A percentile compares a stretch with the other conserved stretches of the same genome.
Conservation (phyloP, 1,140 invertebrate species). For the Drosophila ambigua region DNA sequence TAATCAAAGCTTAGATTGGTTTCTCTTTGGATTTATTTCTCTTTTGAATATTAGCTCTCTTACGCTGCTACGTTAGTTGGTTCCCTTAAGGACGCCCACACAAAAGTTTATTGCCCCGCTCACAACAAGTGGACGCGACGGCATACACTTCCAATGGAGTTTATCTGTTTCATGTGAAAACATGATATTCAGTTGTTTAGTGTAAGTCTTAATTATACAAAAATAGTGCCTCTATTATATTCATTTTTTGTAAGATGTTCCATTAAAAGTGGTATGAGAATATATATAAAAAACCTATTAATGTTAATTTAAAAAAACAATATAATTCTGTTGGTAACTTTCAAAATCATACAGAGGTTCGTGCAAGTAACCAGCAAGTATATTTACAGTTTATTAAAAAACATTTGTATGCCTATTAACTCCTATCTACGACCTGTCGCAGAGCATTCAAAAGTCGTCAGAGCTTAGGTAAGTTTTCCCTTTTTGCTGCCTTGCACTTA, state of each 20-base stretch:
- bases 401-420: neutral
- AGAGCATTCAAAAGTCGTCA: neutral
- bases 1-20: conserved; percentile 2
- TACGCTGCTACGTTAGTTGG: neutral
- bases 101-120: conserved; percentile 71
- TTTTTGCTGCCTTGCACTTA: conserved; percentile 35
- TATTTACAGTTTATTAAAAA: too few relatives aligned
- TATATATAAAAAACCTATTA: too few relatives aligned
- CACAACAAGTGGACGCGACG: conserved; percentile 51
- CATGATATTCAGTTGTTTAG: too few relatives aligned
- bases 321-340: too few relatives aligned
- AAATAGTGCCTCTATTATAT: too few relatives aligned
- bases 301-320: too few relatives aligned
- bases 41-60: conserved; percentile 24
- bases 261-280: too few relatives aligned
- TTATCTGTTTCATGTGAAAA: conserved; percentile 1
- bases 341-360: too few relatives aligned
- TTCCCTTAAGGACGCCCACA: conserved; percentile 64
- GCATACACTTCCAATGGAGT: conserved; percentile 12
- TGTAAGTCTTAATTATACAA: neutral
- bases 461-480: conserved; percentile 42
- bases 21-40: neutral
- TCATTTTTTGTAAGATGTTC: too few relatives aligned
- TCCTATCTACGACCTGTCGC: too few relatives aligned
- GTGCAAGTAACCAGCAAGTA: too few relatives aligned